A percentile compares a stretch with the other conserved stretches of the same genome.
Conservation (phyloP, 2,113 vertebrate genomes). For the Rhea pennata region DNA sequence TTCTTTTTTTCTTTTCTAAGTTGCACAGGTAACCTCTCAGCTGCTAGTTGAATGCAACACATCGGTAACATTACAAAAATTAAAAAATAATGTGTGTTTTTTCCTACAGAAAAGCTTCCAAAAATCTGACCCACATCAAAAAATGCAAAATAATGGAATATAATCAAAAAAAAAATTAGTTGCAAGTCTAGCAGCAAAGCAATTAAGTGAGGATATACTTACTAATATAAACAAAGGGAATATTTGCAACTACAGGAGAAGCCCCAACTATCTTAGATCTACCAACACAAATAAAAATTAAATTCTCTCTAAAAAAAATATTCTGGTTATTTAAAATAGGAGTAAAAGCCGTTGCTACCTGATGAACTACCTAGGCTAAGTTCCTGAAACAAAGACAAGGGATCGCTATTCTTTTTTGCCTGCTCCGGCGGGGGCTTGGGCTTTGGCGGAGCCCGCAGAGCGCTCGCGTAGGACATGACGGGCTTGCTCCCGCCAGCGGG, state of each 20-base stretch:
- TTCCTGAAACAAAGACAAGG: slow-evolving; percentile 96
- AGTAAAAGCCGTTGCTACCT: slow-evolving; percentile 99
- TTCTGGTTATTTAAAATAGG: slow-evolving; percentile 97
- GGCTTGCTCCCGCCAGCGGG: slow-evolving; percentile 82
- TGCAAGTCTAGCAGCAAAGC: slow-evolving; percentile 86
- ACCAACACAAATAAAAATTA: slow-evolving; percentile 88
- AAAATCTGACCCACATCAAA: slow-evolving; percentile 81
- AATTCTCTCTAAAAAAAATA: slow-evolving; percentile 87
- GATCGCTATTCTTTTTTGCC: slow-evolving; percentile 97
- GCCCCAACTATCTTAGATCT: slow-evolving; percentile 79
- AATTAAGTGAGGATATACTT: slow-evolving; percentile 80
- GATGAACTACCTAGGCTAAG: slow-evolving; percentile 98
- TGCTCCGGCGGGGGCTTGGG: slow-evolving; percentile 94
- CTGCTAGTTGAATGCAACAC: slow-evolving; percentile 83
- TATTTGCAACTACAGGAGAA: slow-evolving; percentile 78
- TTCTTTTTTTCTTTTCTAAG: slow-evolving; percentile 76
- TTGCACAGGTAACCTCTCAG: slow-evolving; percentile 80
- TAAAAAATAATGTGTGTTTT: slow-evolving; percentile 76
- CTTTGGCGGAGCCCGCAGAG: slow-evolving; percentile 94
- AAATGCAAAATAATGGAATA: slow-evolving; percentile 82
- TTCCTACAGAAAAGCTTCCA: slow-evolving; percentile 82
- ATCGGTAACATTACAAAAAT: slow-evolving; percentile 82
- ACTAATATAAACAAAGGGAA: slow-evolving; percentile 79
- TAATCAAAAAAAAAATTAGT: slow-evolving; percentile 82
- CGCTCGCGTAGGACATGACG: slow-evolving; percentile 97